Evolutionary conservation across 2,113 vertebrate genomes (phyloP).

Genomic region (Callospermophilus lateralis): DNA sequence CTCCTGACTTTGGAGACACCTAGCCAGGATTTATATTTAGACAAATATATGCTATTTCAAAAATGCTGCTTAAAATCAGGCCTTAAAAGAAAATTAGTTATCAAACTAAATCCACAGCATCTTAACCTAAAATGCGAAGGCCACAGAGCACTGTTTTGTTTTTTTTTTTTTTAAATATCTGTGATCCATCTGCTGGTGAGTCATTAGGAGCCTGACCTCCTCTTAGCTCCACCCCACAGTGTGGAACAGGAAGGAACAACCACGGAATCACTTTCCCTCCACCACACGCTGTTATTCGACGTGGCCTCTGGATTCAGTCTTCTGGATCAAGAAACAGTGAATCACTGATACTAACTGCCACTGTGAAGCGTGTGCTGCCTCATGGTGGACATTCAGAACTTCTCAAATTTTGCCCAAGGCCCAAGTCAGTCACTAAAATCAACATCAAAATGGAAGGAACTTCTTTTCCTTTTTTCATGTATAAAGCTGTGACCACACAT

Average conservation of each 20-base stretch:
- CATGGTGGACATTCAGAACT: background rate
- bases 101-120: background rate
- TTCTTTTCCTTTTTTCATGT: background rate
- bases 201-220: background rate
- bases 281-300: background rate
- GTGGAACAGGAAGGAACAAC: background rate
- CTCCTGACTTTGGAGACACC: background rate
- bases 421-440: slow-evolving; percentile 56
- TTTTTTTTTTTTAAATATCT: background rate
- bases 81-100: background rate
- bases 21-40: background rate
- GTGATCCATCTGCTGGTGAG: background rate
- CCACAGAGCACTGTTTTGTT: too few species aligned
- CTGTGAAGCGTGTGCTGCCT: slow-evolving; percentile 51
- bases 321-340: slow-evolving; percentile 71
- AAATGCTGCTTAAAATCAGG: background rate
- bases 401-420: slow-evolving; percentile 30
- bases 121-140: background rate
- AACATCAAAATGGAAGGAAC: background rate
- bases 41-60: background rate
- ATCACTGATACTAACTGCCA: slow-evolving; percentile 81
- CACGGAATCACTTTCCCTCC: background rate
- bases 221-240: background rate
- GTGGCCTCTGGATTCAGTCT: background rate
- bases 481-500: background rate